Percentiles rank a stretch among this genome's conserved stretches.
Conservation (phyloP, 2,888 invertebrate genomes). For the Toxonevra muliebris region DNA sequence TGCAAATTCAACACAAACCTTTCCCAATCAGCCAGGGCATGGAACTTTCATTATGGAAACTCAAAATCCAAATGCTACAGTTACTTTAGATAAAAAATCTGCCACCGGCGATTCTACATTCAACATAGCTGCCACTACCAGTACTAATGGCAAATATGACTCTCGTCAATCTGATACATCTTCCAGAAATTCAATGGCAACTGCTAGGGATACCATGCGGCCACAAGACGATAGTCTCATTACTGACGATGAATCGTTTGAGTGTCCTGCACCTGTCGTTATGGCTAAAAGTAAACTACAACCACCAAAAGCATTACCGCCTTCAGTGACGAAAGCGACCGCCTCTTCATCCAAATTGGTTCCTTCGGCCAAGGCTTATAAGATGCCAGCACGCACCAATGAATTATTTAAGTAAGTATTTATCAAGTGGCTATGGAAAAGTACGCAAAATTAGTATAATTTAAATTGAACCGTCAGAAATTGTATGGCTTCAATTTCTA, state of each 20-base stretch:
- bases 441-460: neutral
- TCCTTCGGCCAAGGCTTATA: constrained; percentile 46
- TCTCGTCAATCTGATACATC: constrained; percentile 17
- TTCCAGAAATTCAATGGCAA: constrained; percentile 48
- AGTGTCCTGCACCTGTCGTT: constrained; percentile 32
- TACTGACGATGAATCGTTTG: constrained; percentile 60
- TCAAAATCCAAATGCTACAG: constrained; percentile 45
- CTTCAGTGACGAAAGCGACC: constrained; percentile 37
- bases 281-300: constrained; percentile 27
- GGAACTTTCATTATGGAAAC: constrained; percentile 46
- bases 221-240: constrained; percentile 53
- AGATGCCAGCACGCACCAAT: constrained; percentile 57
- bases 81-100: constrained; percentile 38
- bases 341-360: constrained; percentile 32
- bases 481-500: too few species aligned
- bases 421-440: constrained; percentile 3
- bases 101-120: constrained; percentile 46
- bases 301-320: constrained; percentile 16
- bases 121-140: constrained; percentile 35
- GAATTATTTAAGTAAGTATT: constrained; percentile 61
- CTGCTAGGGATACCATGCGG: constrained; percentile 47
- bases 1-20: constrained; percentile 41
- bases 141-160: constrained; percentile 16
- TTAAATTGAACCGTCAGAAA: too few species aligned
- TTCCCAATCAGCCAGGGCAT: constrained; percentile 42